Percentiles rank a stretch among this genome's conserved stretches.
These are phyloP conservation scores for Potorous gilbertii DNA, from an alignment of 2,797 vertebrate species.

Conservation along the genomic window DNA sequence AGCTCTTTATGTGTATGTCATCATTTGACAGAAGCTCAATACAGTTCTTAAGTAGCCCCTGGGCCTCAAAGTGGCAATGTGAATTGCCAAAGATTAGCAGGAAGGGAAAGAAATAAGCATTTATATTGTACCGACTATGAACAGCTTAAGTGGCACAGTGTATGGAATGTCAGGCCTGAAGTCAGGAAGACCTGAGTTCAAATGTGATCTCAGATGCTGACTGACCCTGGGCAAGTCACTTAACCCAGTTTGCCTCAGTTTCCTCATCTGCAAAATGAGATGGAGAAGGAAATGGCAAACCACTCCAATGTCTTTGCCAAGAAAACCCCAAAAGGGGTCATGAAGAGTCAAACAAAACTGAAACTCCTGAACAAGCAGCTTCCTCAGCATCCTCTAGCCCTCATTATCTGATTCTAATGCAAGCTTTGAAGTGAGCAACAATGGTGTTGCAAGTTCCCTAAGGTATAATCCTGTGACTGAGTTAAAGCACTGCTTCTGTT, in stretches of 20 bases:
- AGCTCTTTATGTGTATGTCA: neutral
- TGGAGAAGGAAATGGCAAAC: neutral
- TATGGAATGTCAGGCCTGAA: neutral
- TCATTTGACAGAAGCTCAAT: neutral
- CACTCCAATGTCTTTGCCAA: neutral
- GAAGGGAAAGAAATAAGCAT: neutral
- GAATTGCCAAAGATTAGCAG: neutral
- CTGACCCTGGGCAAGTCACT: neutral
- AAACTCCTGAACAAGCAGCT: neutral
- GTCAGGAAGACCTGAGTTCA: neutral
- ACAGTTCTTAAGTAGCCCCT: neutral
- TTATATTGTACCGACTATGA: neutral
- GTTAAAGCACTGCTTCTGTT: slow-evolving; percentile 28
- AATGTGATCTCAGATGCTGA: neutral
- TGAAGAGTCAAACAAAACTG: neutral
- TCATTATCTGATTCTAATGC: neutral
- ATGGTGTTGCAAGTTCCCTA: neutral
- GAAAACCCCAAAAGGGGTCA: neutral
- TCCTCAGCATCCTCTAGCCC: slow-evolving; percentile 1
- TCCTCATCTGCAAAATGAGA: neutral
- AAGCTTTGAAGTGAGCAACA: slow-evolving; percentile 14
- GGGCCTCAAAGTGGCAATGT: neutral
- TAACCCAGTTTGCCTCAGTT: neutral
- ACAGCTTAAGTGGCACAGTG: neutral
- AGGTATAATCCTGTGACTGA: neutral